These are phyloP conservation scores for Stichopus horrens DNA, from an alignment of 53 echinoderm and acorn worm species.

Conservation along the genomic window DNA sequence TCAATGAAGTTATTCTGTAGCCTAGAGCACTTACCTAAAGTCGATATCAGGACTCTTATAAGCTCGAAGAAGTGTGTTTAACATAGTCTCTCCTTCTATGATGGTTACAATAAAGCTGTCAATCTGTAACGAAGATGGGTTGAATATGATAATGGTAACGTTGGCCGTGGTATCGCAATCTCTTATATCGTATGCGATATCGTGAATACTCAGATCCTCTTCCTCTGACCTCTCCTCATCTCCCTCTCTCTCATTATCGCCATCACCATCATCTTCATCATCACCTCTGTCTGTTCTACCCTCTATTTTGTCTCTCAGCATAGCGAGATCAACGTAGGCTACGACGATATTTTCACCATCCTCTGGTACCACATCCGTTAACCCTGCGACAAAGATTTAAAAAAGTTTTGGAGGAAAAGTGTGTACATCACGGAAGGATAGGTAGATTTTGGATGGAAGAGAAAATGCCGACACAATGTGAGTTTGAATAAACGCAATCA, in stretches of 20 bases:
- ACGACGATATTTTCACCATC: not conserved
- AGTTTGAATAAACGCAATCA: too few species aligned
- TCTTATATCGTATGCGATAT: not conserved
- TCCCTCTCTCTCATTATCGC: not conserved
- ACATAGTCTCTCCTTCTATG: slow-evolving; percentile 5
- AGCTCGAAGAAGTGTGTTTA: not conserved
- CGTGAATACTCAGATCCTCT: not conserved
- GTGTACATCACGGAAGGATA: too few species aligned
- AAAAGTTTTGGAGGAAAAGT: not conserved
- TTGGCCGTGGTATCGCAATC: not conserved
- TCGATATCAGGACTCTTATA: not conserved
- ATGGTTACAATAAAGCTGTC: not conserved
- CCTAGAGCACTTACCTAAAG: slow-evolving; percentile 2
- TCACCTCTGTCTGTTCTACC: not conserved
- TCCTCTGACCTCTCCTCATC: not conserved
- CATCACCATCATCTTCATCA: not conserved
- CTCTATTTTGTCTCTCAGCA: too few species aligned
- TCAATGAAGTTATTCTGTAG: too few species aligned
- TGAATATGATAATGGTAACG: not conserved
- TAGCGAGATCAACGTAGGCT: not conserved
- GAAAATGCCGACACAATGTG: too few species aligned
- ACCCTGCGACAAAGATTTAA: not conserved
- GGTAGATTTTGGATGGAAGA: too few species aligned
- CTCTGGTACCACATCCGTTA: slow-evolving; percentile 3
- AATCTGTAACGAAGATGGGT: not conserved